A percentile compares a stretch with the other conserved stretches of the same genome.
Conservation (phyloP, 2,888 invertebrate genomes). For the Sarcophaga rosellei region DNA sequence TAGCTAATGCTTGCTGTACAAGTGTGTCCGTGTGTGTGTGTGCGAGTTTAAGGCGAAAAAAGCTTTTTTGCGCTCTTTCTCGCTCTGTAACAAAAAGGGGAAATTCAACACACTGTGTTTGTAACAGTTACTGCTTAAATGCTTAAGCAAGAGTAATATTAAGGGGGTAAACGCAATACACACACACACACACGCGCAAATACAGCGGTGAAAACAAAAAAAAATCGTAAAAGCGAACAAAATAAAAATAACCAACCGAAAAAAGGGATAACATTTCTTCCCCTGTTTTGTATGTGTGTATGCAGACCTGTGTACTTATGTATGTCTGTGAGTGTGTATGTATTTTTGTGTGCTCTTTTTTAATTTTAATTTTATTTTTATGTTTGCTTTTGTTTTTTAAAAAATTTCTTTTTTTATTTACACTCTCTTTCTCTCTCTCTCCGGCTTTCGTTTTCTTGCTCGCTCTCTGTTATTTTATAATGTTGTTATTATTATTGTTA, state of each 20-base stretch:
- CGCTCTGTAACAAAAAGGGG: conserved; percentile 54
- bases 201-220: conserved; percentile 68
- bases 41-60: conserved; percentile 52
- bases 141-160: conserved; percentile 22
- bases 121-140: conserved; percentile 29
- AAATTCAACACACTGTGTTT: conserved; percentile 37
- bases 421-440: not conserved
- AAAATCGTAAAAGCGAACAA: conserved; percentile 46
- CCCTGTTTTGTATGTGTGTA: conserved; percentile 46
- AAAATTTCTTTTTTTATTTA: not conserved
- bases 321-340: too few relatives aligned
- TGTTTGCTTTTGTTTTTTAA: conserved; percentile 56
- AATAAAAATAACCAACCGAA: conserved; percentile 73
- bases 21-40: conserved; percentile 4
- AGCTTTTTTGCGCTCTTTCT: conserved; percentile 48
- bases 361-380: conserved; percentile 68
- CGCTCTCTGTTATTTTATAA: conserved; percentile 44
- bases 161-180: conserved; percentile 33
- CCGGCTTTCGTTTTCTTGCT: too few relatives aligned
- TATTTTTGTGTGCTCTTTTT: conserved; percentile 10
- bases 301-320: not conserved
- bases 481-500: conserved; percentile 57
- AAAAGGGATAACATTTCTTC: conserved; percentile 73
- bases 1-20: not conserved
- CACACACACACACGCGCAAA: too few relatives aligned